phyloP scores from a whole-genome alignment of 2,797 vertebrate species.

The Chloroceryle inda region DNA sequence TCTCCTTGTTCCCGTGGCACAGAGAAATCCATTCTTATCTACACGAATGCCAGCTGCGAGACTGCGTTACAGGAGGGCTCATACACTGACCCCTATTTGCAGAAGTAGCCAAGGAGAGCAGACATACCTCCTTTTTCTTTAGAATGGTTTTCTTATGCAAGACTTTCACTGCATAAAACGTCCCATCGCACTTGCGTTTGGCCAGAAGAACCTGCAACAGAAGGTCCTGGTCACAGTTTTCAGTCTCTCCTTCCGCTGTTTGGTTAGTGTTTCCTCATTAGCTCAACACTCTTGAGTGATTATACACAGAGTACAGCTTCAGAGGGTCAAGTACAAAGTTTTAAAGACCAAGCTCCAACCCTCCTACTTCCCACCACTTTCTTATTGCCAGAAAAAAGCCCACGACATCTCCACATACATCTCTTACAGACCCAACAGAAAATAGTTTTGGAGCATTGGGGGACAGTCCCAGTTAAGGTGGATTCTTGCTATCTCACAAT shows the following conservation, averaged over 20 bases:
- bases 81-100: neutral
- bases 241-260: neutral
- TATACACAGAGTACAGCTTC: neutral
- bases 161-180: constrained; percentile 96
- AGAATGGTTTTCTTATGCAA: constrained; percentile 97
- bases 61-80: neutral
- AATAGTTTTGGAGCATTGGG: neutral
- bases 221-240: neutral
- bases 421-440: accelerated
- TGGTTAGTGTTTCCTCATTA: neutral
- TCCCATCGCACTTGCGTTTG: constrained; percentile 91
- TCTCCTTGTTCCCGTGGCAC: neutral
- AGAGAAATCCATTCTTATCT: neutral
- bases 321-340: neutral
- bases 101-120: neutral
- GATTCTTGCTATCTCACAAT: neutral
- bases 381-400: neutral
- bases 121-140: constrained; percentile 97
- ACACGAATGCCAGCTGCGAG: neutral
- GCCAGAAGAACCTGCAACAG: constrained; percentile 91
- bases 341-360: neutral
- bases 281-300: neutral
- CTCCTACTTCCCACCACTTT: neutral
- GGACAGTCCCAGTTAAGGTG: neutral
- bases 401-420: accelerated